Evolutionary conservation across 92 coral and sea anemone species (phyloP), one percentile per base, ranked within the genome.

Genomic region (Epizoanthus scotinus): DNA sequence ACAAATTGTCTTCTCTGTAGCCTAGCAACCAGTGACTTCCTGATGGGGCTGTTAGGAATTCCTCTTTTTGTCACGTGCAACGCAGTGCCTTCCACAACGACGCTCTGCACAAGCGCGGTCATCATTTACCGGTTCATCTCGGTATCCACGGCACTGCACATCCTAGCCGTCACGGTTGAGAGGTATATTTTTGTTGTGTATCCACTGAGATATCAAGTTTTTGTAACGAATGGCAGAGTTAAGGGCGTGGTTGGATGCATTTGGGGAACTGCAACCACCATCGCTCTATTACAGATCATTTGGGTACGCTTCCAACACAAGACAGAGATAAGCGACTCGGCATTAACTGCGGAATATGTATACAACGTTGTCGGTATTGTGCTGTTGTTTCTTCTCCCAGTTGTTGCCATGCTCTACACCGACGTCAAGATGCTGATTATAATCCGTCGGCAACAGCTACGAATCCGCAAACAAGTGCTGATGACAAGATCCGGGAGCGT

Each of bases 361-460:
- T 63, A 63, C 69, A 63, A 63, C 36, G 14, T 63, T 7, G 29
- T n/a, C 5, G 40, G 69, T 5, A 27, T 63, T 4, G 69, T 63
- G 69, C 17, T 62, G 67, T 22, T 25, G 29, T 62, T 62, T 62
- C 29, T 29, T 22, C 36, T 62, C 15, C 67, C 67, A 2, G 67
- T 62, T 62, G 67, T 25, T 8, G 67, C 29, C 5, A 62, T 62
- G 67, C 38, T 62, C 18, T 62, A 62, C 36, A 62, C 67, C 67
- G 67, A 62, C 5, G 36, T 62, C 6, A 62, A 26, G 25, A 62
- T 62, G 67, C 67, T 62, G 36, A 15, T 62, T 62, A 62, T 62
- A 62, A 62, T 62, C 24, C 67, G 67, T 19, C 67, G 67, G 5
- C 67, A 62, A 62, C 26, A 6, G 29, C 36, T 62, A 17, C 67